Base-by-base conservation (phyloP, 1,140 invertebrate genomes). In the Cataglyphis hispanica region DNA sequence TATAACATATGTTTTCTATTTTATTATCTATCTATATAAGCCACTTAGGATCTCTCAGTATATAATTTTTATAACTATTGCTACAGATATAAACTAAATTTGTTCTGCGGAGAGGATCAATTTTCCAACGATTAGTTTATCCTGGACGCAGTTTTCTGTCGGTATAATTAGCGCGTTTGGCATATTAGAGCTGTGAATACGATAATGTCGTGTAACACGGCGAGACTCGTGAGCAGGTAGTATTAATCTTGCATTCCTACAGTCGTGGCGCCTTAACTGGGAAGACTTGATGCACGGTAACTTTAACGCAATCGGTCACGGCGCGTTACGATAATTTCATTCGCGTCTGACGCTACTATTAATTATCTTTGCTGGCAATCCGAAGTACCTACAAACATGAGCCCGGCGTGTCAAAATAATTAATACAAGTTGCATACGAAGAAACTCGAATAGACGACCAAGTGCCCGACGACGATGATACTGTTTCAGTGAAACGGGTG, bases 301-400 rank as follows among this genome's bases (percentile, higher is more conserved):
- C 88, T 77, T 43, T 88, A 88, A 86, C 78, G 89, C 89, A 81
- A 90, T 90, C 88, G 87, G 89, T 90, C 89, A 90, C 86, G 89
- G 60, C 88, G 34, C 88, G 61, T 90, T 90, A 90, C 85, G 89
- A 90, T 90, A 85, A 89, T 90, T 90, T 90, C 86, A 87, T 90
- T 90, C 89, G 83, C 86, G 86, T 89, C 86, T 80, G 67, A 25
- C 80, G 86, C 86, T 86, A 90, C 86, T 86, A 90, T 90, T 90
- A 89, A 90, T 90, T 90, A 90, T 87, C 72, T 63, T 76, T 53
- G 63, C 70, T 87, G 84, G 87, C 43, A 86, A 66, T 27, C 78
- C 74, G 22, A 72, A 67, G 84, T 69, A 69, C 50, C 87, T 84
- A 77, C 50, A 90, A 86, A 89, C 88, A 87, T 70, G 88, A 66